Base-by-base conservation (phyloP, 2,113 vertebrate species). In the Siniperca chuatsi region DNA sequence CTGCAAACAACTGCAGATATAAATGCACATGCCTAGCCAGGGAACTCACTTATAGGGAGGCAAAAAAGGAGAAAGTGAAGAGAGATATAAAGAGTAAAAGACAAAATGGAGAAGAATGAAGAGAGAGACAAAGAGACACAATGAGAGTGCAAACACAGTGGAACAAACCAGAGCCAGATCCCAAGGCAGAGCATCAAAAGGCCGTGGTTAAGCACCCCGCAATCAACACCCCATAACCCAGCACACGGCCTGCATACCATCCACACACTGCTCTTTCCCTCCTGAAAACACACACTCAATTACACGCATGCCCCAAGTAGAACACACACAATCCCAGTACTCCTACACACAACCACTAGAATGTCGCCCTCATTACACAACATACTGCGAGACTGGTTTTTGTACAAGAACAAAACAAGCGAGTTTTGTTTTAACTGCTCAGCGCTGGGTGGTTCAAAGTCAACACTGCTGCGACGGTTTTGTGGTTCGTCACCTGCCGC, bases 191-290 rank as follows among this genome's bases (percentile, higher is more conserved):
- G 89, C 92, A 94, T 94, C 87, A 95, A 94, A 94, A 81, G 91
- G 66, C 83, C 67, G 85, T n/a, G 79, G 88, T 91, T 79, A 88
- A 87, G 80, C 87, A 90, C 87, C 91, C 92, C 80, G 86, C 90
- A 95, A 95, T 96, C 94, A 95, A 94, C 94, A 95, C 94, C 92
- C 93, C 87, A 90, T 94, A 94, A 95, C 83, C 73, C 82, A 85
- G 87, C 86, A 60, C 87, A 93, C 76, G 37, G 86, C 87, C 89
- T 87, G 90, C 89, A 93, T 91, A 92, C 92, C 89, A 85, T 80
- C 76, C 84, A 92, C 88, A 87, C 78, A 83, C 76, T 66, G 85
- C 81, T 78, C 75, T 81, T 70, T 54, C 50, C 79, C 71, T 83
- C 78, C 79, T 79, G 66, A 75, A 89, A 68, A 89, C 75, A 88